Evolutionary conservation across 2,113 vertebrate species (phyloP), one percentile per base, ranked within the genome.

Genomic region (Astur gentilis): DNA sequence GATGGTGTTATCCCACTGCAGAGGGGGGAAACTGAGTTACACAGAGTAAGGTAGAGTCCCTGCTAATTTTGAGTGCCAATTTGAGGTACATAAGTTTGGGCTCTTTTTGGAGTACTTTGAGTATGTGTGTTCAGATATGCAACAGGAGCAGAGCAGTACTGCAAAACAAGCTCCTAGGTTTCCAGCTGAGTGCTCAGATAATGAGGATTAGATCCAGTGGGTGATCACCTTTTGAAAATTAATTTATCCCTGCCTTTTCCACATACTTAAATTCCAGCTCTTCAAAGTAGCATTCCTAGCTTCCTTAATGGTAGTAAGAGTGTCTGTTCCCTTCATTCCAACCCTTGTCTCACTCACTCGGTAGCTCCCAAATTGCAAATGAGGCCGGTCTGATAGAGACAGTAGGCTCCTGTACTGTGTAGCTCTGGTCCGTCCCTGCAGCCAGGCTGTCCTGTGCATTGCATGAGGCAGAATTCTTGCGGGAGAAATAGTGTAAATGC

Each of bases 141-240:
- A 62, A 40, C 8, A 5, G 7, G 70, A 91, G 81, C 94, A 92
- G 44, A 91, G 73, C 70, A 70, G 49, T 54, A 8, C 54, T 80
- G 82, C 58, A 69, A 36, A 88, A 58, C 82, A 50, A 50, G 75
- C 79, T 92, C 36, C 62, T 47, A 27, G 26, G 36, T 86, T 93
- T 93, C 87, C 82, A 86, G 71, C 76, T 66, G 75, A 88, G 75
- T 19, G 16, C 92, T 95, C 82, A 54, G 71, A 88, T 95, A 95
- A 96, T 80, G 79, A 94, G 87, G 79, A 82, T 94, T 96, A 95
- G 82, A 93, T 95, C 73, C 92, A 83, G 93, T 85, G 78, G 36
- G 49, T 91, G 78, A 85, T 95, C 91, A 80, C 70, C 44, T 95
- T 91, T 88, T 90, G 81, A 80, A 96, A 89, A 58, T 90, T 93